These are phyloP conservation scores for Drosophila punjabiensis DNA, from an alignment of 1,140 invertebrate species.

Conservation along the genomic window DNA sequence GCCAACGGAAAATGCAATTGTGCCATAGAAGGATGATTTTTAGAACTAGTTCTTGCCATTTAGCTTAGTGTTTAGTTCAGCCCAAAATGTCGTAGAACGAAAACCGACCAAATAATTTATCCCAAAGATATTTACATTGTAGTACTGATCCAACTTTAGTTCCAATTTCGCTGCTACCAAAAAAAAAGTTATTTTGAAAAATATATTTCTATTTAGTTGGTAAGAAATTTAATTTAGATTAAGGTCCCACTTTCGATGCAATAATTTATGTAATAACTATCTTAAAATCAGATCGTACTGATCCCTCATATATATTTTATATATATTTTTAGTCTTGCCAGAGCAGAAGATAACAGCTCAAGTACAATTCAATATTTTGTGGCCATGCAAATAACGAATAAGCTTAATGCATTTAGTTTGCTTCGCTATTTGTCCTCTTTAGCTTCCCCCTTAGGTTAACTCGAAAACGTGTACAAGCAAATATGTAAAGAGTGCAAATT, in stretches of 20 bases:
- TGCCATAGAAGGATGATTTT: slow-evolving; percentile 66
- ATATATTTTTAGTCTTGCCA: slow-evolving; percentile 60
- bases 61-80: slow-evolving; percentile 34
- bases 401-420: slow-evolving; percentile 52
- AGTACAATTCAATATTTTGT: slow-evolving; percentile 53
- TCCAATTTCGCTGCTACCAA: slow-evolving; percentile 53
- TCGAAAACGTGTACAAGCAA: slow-evolving; percentile 28
- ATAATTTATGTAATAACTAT: slow-evolving; percentile 42
- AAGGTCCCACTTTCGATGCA: slow-evolving; percentile 24
- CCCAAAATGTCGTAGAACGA: slow-evolving; percentile 38
- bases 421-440: slow-evolving; percentile 20
- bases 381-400: slow-evolving; percentile 57
- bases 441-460: slow-evolving; percentile 2
- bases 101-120: slow-evolving; percentile 66
- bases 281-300: too few species aligned
- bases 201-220: slow-evolving; percentile 9
- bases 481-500: slow-evolving; percentile 22
- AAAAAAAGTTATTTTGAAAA: slow-evolving; percentile 30
- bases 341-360: slow-evolving; percentile 45
- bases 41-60: slow-evolving; percentile 78
- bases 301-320: slow-evolving; percentile 19
- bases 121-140: slow-evolving; percentile 66
- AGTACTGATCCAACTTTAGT: slow-evolving; percentile 39
- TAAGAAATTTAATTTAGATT: slow-evolving; percentile 11
- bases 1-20: slow-evolving; percentile 41